These are phyloP conservation scores for Ptychoptera contaminata DNA, from an alignment of 2,888 invertebrate species.

Conservation along the genomic window DNA sequence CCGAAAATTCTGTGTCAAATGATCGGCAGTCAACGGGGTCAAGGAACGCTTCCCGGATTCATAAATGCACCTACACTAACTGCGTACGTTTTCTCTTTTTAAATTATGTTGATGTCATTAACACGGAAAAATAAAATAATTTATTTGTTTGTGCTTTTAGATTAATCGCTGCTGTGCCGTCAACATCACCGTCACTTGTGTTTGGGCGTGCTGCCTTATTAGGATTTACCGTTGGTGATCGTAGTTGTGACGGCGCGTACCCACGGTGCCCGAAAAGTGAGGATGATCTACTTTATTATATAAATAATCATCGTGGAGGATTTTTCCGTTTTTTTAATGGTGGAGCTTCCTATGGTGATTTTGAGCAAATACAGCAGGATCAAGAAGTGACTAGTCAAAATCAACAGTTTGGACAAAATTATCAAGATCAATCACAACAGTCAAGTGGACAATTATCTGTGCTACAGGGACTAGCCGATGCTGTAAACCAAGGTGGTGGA, in stretches of 20 bases:
- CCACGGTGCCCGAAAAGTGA: constrained; percentile 55
- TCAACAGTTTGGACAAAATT: constrained; percentile 4
- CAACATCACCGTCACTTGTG: constrained; percentile 42
- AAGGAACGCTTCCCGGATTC: constrained; percentile 26
- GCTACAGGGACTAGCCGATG: constrained; percentile 8
- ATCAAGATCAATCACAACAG: constrained; percentile 5
- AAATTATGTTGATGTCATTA: not conserved
- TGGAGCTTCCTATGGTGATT: constrained; percentile 25
- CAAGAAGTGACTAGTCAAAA: constrained; percentile 7
- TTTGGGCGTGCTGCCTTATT: constrained; percentile 62
- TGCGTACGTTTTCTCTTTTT: constrained; percentile 20
- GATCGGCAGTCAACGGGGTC: constrained; percentile 36
- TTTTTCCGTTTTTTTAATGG: constrained; percentile 65
- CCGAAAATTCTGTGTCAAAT: constrained; percentile 66
- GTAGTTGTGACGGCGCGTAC: constrained; percentile 37
- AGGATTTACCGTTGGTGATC: constrained; percentile 43
- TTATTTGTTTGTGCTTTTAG: constrained; percentile 5
- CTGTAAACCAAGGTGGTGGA: constrained; percentile 9
- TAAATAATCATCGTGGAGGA: constrained; percentile 75
- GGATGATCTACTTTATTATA: constrained; percentile 54
- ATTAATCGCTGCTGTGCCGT: constrained; percentile 23
- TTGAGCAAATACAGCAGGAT: constrained; percentile 2
- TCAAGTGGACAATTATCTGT: constrained; percentile 5
- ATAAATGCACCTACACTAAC: constrained; percentile 28
- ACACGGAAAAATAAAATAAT: not conserved